These are phyloP conservation scores for Trachurus trachurus DNA, from an alignment of 2,797 vertebrate species.

Conservation along the genomic window DNA sequence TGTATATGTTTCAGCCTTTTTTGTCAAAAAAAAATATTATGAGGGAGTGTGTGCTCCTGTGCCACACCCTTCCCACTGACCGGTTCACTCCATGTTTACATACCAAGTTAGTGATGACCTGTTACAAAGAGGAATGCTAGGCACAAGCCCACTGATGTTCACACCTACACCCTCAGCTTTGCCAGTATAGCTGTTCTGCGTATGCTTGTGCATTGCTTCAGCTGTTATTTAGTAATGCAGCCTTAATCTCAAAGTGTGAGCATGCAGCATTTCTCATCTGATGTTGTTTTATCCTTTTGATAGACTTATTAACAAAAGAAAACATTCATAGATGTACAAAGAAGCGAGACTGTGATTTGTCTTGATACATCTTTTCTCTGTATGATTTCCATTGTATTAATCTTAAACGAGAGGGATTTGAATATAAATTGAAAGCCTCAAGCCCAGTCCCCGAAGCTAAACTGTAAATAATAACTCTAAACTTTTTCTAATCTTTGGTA, in stretches of 20 bases:
- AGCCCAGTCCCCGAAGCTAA: slow-evolving; percentile 82
- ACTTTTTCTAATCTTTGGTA: slow-evolving; percentile 87
- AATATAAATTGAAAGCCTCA: slow-evolving; percentile 85
- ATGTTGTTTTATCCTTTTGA: slow-evolving; percentile 55
- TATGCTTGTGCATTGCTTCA: background rate
- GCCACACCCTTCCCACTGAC: slow-evolving; percentile 70
- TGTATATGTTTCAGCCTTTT: too few species aligned
- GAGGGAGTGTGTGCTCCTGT: slow-evolving; percentile 49
- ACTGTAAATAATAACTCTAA: slow-evolving; percentile 89
- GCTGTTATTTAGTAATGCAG: slow-evolving; percentile 45
- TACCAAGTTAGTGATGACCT: slow-evolving; percentile 76
- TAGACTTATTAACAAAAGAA: slow-evolving; percentile 71
- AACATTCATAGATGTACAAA: slow-evolving; percentile 63
- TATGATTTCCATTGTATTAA: slow-evolving; percentile 74
- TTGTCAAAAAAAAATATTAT: slow-evolving; percentile 1
- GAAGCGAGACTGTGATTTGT: slow-evolving; percentile 63
- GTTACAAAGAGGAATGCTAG: slow-evolving; percentile 72
- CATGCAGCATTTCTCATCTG: slow-evolving; percentile 55
- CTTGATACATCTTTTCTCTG: slow-evolving; percentile 71
- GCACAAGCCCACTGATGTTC: slow-evolving; percentile 63
- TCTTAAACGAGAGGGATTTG: slow-evolving; percentile 82
- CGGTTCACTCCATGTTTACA: slow-evolving; percentile 76
- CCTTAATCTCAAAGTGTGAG: slow-evolving; percentile 47
- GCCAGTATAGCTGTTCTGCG: slow-evolving; percentile 40
- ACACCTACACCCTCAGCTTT: slow-evolving; percentile 43